phyloP scores from a whole-genome alignment of 2,113 vertebrate genomes.

The Nettapus auritus region DNA sequence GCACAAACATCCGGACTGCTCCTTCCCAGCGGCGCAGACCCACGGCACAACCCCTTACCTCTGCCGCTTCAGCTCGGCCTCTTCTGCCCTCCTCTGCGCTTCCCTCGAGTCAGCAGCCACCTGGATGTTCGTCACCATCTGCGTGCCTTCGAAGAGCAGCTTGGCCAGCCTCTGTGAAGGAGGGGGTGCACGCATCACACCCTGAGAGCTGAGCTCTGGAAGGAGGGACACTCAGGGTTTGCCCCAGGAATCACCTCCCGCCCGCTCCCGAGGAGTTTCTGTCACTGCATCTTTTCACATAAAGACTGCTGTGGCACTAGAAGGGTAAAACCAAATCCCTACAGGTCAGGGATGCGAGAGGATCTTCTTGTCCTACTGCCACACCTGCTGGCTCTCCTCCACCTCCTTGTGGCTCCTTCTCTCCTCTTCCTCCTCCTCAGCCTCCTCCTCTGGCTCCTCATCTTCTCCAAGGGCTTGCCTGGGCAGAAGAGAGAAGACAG shows the following conservation, averaged over 20 bases:
- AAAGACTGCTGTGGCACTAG: not conserved
- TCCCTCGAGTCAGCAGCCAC: slow-evolving; percentile 81
- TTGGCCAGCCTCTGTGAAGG: slow-evolving; percentile 74
- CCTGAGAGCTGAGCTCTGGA: not conserved
- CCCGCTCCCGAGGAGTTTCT: not conserved
- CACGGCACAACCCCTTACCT: slow-evolving; percentile 61
- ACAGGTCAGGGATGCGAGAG: not conserved
- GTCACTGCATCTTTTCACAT: not conserved
- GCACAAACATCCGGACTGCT: too few species aligned
- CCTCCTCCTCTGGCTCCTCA: slow-evolving; percentile 45
- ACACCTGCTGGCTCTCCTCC: slow-evolving; percentile 79
- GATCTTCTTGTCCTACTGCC: not conserved
- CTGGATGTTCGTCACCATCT: slow-evolving; percentile 83
- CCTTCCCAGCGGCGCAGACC: not conserved
- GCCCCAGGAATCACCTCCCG: not conserved
- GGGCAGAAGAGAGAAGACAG: not conserved
- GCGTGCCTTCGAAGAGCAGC: slow-evolving; percentile 76
- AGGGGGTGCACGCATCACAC: not conserved
- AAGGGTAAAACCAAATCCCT: not conserved
- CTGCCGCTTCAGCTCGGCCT: slow-evolving; percentile 74
- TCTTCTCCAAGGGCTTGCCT: slow-evolving; percentile 73
- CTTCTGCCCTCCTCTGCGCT: slow-evolving; percentile 69
- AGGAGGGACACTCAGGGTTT: not conserved
- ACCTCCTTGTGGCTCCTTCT: slow-evolving; percentile 72
- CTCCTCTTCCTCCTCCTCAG: slow-evolving; percentile 62